These are phyloP conservation scores for Molanna angustata DNA, from an alignment of 2,888 invertebrate species.

Conservation along the genomic window DNA sequence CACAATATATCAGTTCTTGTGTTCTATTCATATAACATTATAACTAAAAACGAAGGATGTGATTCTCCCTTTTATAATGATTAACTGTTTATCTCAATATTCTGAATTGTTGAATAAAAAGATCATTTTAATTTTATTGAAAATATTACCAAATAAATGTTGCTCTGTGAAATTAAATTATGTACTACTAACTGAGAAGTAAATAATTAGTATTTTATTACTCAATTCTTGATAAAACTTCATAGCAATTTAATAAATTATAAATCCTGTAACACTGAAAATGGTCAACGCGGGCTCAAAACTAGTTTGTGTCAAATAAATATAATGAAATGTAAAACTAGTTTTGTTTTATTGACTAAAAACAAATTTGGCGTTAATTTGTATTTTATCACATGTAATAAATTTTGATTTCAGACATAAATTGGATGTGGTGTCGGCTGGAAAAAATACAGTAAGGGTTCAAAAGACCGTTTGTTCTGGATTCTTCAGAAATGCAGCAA, in stretches of 20 bases:
- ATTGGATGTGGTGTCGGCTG: slow-evolving; percentile 94
- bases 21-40: too few species aligned
- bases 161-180: too few species aligned
- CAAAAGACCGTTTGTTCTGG: slow-evolving; percentile 99
- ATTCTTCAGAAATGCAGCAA: slow-evolving; percentile 98
- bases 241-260: background rate
- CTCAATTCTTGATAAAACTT: background rate
- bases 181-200: too few species aligned
- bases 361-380: background rate
- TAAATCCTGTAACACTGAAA: background rate
- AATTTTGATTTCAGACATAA: slow-evolving; percentile 65
- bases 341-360: background rate
- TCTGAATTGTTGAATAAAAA: too few species aligned
- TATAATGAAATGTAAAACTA: background rate
- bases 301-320: background rate
- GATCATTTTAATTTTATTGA: too few species aligned
- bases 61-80: too few species aligned
- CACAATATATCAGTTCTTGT: too few species aligned
- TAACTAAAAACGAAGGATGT: too few species aligned
- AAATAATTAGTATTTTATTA: background rate
- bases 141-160: too few species aligned
- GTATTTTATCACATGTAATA: background rate
- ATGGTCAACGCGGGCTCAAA: background rate
- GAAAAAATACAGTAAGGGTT: slow-evolving; percentile 90
- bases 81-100: too few species aligned